Evolutionary conservation across 2,888 invertebrate species (phyloP).

Genomic region (Hermaeophaga mercurialis): DNA sequence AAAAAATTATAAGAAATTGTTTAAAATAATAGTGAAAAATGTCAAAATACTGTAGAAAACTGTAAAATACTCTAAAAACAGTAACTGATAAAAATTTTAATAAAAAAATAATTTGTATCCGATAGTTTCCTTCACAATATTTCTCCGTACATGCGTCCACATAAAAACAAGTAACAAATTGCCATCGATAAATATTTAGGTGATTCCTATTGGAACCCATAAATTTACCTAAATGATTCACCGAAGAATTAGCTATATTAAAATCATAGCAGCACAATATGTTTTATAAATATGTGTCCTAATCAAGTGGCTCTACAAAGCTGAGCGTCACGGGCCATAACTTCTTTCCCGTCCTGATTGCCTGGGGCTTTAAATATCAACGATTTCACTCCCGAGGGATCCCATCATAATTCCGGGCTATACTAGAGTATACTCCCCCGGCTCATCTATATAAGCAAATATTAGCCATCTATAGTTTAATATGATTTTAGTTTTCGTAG

Average conservation of each 20-base stretch:
- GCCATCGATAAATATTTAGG: too few relatives aligned
- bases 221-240: slow-evolving; percentile 21
- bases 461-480: slow-evolving; percentile 18
- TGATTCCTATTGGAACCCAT: too few relatives aligned
- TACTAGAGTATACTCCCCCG: slow-evolving; percentile 26
- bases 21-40: too few relatives aligned
- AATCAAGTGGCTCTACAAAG: slow-evolving; percentile 44
- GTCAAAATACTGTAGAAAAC: too few relatives aligned
- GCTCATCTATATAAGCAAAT: slow-evolving; percentile 31
- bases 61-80: too few relatives aligned
- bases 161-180: too few relatives aligned
- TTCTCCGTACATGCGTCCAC: too few relatives aligned
- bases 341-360: slow-evolving; percentile 52
- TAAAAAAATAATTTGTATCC: too few relatives aligned
- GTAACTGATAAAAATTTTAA: too few relatives aligned
- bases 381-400: slow-evolving; percentile 67
- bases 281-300: slow-evolving; percentile 28
- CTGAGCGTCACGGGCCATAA: slow-evolving; percentile 56
- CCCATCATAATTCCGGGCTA: slow-evolving; percentile 35
- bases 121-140: too few relatives aligned
- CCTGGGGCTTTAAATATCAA: slow-evolving; percentile 69
- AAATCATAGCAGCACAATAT: slow-evolving; percentile 21
- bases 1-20: too few relatives aligned
- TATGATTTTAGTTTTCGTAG: slow-evolving; percentile 21
- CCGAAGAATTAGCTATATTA: slow-evolving; percentile 23